Base-by-base conservation (phyloP, 1,140 invertebrate genomes). In the Rhagoletis zephyria region DNA sequence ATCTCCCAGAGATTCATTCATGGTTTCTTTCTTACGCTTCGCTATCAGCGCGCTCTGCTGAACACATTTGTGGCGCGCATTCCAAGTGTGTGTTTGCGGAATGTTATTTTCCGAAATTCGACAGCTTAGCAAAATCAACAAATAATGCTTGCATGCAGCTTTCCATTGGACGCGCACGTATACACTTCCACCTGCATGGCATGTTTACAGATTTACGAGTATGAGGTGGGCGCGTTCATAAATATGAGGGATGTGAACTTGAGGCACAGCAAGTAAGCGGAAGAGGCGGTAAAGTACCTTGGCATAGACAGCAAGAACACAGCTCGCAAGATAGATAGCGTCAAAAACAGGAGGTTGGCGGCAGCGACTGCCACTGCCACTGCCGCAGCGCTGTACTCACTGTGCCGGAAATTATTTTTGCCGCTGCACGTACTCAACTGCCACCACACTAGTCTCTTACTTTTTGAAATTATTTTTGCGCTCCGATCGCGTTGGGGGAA, bases 281-380 rank as follows among this genome's bases (percentile, higher is more conserved):
- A 74, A 74, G 67, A 42, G 42, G 67, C 67, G 67, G 67, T 45
- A 48, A 74, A 74, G 42, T 74, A 48, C 40, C 67, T 74, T 74
- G 40, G 42, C 42, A 74, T 48, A 30, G 67, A 48, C 67, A 74
- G 3, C 40, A 42, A 6, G 4, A 74, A 3, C 19, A 19, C 64
- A 10, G 14, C 64, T 30, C 67, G 67, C 67, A 40, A 74, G 42
- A 48, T 63, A 4, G 40, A 40, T 14, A 42, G 64, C 16, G 4
- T 0, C 19, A 65, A 40, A 45, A 40, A 42, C 65, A 65, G 63
- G 10, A 30, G 30, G 30, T 30, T 42, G 9, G 2, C 5, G 64
- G 19, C 3, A 30, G 64, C 64, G 9, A 56, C 51, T 56, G 1
- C 9, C n/a, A n/a, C n/a, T n/a, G n/a, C n/a, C n/a, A n/a, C n/a